Evolutionary conservation across 2,888 invertebrate species (phyloP).

Genomic region (Lordiphosa fenestrarum): DNA sequence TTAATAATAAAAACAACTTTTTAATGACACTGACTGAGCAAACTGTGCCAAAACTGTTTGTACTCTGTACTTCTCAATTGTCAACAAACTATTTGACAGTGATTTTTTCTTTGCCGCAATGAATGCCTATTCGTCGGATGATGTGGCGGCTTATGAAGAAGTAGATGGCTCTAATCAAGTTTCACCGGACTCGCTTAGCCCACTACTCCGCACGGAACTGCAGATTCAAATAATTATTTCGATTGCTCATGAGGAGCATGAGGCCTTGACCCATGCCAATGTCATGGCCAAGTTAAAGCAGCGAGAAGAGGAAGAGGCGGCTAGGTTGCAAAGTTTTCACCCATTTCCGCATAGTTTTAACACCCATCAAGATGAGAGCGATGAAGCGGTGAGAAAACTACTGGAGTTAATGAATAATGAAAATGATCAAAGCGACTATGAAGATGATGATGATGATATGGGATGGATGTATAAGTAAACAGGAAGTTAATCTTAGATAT

Average conservation of each 20-base stretch:
- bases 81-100: neutral
- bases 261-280: slow-evolving; percentile 11
- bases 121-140: slow-evolving; percentile 6
- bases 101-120: slow-evolving; percentile 10
- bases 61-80: neutral
- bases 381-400: slow-evolving; percentile 16
- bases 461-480: slow-evolving; percentile 5
- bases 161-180: slow-evolving; percentile 16
- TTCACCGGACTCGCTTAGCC: neutral
- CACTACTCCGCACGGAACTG: neutral
- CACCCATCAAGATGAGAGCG: slow-evolving; percentile 10
- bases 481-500: too few relatives aligned
- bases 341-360: neutral
- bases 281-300: slow-evolving; percentile 17
- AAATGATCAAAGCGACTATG: neutral
- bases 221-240: slow-evolving; percentile 33
- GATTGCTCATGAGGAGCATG: slow-evolving; percentile 38
- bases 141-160: slow-evolving; percentile 35
- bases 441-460: slow-evolving; percentile 7
- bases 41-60: neutral
- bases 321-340: neutral
- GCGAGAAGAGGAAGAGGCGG: slow-evolving; percentile 15
- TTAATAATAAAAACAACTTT: neutral
- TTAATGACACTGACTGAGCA: neutral
- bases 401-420: slow-evolving; percentile 8